Percentiles rank a stretch among this genome's conserved stretches.
Conservation (phyloP, 2,888 invertebrate species). For the Rhodophaea formosa region DNA sequence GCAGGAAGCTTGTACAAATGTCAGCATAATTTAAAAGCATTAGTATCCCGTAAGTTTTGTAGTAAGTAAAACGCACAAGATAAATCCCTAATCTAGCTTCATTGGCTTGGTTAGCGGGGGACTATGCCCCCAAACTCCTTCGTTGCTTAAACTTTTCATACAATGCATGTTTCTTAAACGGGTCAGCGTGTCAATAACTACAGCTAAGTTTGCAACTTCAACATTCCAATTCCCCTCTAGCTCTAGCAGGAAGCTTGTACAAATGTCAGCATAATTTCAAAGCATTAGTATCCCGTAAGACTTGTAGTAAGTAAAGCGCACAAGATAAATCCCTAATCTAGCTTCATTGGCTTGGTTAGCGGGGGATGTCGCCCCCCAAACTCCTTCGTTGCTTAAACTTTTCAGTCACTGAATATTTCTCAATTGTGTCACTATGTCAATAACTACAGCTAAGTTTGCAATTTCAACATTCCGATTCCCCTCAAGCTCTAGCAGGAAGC, state of each 20-base stretch:
- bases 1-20: not conserved
- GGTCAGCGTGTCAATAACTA: no score
- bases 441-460: no score
- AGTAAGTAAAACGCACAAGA: constrained; percentile 10
- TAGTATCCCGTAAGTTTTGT: not conserved
- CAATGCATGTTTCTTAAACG: no score
- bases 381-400: no score
- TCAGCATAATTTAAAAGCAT: not conserved
- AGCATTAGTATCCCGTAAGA: not conserved
- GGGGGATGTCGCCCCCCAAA: no score
- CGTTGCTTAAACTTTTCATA: no score
- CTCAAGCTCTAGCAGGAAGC: not conserved
- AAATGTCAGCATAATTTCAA: not conserved
- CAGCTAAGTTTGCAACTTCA: no score
- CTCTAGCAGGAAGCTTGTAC: not conserved
- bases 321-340: constrained; percentile 1
- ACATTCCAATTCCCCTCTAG: not conserved
- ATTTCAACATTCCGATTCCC: no score
- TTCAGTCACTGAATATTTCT: no score
- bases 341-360: constrained; percentile 16
- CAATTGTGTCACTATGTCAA: no score
- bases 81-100: constrained; percentile 3
- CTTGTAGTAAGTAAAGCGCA: constrained; percentile 6
- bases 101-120: constrained; percentile 1
- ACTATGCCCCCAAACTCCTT: no score